Evolutionary conservation across 2,797 vertebrate species (phyloP).

Genomic region (Rhinatrema bivittatum): DNA sequence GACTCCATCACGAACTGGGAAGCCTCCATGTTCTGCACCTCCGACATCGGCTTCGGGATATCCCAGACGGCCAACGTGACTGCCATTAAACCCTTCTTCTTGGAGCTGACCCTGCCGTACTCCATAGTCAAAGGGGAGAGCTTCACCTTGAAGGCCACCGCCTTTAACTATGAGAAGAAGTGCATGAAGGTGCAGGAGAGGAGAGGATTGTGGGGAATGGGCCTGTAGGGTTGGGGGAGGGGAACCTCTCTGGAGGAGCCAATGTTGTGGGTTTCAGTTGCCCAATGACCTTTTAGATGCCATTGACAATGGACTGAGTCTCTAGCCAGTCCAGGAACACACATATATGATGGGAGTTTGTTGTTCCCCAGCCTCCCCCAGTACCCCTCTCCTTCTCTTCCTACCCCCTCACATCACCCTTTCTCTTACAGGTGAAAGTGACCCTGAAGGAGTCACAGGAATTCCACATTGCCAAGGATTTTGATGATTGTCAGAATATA

Average conservation of each 20-base stretch:
- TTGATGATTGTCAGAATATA: slow-evolving; percentile 48
- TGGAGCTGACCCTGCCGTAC: neutral
- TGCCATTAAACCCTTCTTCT: slow-evolving; percentile 5
- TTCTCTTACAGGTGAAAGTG: too few species aligned
- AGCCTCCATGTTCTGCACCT: neutral
- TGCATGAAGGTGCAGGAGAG: neutral
- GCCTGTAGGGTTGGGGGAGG: neutral
- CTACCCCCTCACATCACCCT: neutral
- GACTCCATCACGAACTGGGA: slow-evolving; percentile 12
- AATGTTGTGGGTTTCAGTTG: too few species aligned
- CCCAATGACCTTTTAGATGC: too few species aligned
- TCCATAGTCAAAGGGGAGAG: slow-evolving; percentile 3
- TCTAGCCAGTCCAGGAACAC: too few species aligned
- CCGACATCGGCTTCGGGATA: neutral
- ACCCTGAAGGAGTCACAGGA: neutral
- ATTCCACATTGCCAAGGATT: slow-evolving; percentile 27
- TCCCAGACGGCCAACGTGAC: neutral
- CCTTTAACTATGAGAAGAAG: neutral
- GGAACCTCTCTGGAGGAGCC: too few species aligned
- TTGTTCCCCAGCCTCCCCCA: too few species aligned
- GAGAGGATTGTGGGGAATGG: neutral
- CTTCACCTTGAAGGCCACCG: neutral
- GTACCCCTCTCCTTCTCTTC: neutral
- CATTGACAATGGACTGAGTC: too few species aligned
- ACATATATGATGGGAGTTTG: too few species aligned